A percentile compares a stretch with the other conserved stretches of the same genome.
Conservation (phyloP, 1,140 invertebrate genomes). For the Drosophila malerkotliana region DNA sequence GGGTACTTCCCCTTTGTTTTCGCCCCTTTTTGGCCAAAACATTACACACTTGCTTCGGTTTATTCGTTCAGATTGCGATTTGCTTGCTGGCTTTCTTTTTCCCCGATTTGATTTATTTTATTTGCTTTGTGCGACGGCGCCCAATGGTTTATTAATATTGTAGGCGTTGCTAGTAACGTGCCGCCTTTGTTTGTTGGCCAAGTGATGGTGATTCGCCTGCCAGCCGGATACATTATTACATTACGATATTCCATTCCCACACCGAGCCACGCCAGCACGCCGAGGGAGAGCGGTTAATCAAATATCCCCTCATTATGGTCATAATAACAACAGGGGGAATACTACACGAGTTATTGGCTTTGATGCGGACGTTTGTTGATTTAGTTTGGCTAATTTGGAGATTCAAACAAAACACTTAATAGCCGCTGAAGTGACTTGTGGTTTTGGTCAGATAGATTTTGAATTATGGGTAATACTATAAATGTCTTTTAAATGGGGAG, state of each 20-base stretch:
- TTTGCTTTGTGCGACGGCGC: slow-evolving; percentile 81
- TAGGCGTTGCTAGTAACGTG: slow-evolving; percentile 70
- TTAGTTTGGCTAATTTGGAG: slow-evolving; percentile 23
- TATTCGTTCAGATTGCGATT: slow-evolving; percentile 65
- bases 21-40: slow-evolving; percentile 1
- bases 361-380: not conserved
- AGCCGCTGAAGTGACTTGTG: not conserved
- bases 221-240: slow-evolving; percentile 51
- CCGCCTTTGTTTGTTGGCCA: slow-evolving; percentile 46
- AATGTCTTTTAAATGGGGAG: too few species aligned
- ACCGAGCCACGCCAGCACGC: slow-evolving; percentile 3
- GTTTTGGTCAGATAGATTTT: not conserved
- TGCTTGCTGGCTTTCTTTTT: slow-evolving; percentile 71
- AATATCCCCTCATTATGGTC: slow-evolving; percentile 44
- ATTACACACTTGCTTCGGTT: slow-evolving; percentile 57
- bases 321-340: slow-evolving; percentile 28
- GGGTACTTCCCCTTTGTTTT: slow-evolving; percentile 59
- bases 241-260: slow-evolving; percentile 53
- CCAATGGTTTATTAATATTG: slow-evolving; percentile 79
- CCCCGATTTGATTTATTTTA: slow-evolving; percentile 83
- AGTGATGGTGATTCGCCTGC: slow-evolving; percentile 53
- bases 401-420: slow-evolving; percentile 4
- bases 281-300: slow-evolving; percentile 60
- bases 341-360: slow-evolving; percentile 3
- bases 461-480: not conserved